Evolutionary conservation across 2,888 invertebrate genomes (phyloP).

Genomic region (Phlogophora meticulosa): DNA sequence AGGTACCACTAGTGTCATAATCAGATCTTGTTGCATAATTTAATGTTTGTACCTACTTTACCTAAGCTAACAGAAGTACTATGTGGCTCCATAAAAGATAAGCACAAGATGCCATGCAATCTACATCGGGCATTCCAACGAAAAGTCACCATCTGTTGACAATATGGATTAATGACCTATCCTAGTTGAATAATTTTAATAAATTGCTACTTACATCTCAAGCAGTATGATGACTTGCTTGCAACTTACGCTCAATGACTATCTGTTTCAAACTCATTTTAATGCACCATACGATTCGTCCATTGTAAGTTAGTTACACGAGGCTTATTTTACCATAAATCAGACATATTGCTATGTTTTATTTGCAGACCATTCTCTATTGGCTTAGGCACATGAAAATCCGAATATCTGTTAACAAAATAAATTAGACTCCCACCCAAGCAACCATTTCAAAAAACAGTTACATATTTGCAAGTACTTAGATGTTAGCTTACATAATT

Average conservation of each 20-base stretch:
- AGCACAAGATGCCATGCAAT: constrained; percentile 37
- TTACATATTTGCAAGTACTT: constrained; percentile 29
- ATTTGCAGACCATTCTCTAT: not conserved
- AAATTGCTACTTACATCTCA: constrained; percentile 29
- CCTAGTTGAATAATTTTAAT: constrained; percentile 16
- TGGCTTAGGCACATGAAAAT: no score
- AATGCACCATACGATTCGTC: constrained; percentile 10
- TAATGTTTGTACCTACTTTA: not conserved
- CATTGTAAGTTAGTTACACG: not conserved
- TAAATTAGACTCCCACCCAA: constrained; percentile 30
- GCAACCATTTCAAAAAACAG: not conserved
- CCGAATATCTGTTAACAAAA: constrained; percentile 40
- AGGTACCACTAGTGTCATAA: constrained; percentile 2
- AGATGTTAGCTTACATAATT: constrained; percentile 11
- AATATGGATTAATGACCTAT: constrained; percentile 40
- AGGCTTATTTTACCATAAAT: not conserved
- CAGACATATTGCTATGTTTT: not conserved
- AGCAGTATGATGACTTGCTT: constrained; percentile 10
- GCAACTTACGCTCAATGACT: not conserved
- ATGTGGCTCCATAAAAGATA: not conserved
- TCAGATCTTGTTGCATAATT: not conserved
- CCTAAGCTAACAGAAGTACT: not conserved
- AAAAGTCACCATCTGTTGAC: constrained; percentile 46
- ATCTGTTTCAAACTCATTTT: constrained; percentile 28
- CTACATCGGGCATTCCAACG: constrained; percentile 16